These are phyloP conservation scores for Trichonephila inaurata DNA, from an alignment of 1,140 invertebrate species.

Conservation along the genomic window DNA sequence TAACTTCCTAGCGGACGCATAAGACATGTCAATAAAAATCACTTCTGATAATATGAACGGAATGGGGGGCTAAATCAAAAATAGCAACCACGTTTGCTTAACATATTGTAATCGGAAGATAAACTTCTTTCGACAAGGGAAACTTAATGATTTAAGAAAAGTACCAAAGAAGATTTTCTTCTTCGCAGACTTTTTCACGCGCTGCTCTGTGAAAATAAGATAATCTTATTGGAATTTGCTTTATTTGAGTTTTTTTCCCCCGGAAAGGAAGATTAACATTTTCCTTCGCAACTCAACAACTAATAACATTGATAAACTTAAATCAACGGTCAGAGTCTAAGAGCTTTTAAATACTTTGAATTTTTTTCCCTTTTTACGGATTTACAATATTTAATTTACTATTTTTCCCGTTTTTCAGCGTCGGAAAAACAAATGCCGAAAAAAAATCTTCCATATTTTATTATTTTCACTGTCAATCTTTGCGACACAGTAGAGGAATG, in stretches of 20 bases:
- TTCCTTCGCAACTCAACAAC: not conserved
- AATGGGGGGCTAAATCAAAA: not conserved
- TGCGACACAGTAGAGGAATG: not conserved
- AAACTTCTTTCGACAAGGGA: not conserved
- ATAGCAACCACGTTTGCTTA: not conserved
- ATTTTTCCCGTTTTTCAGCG: not conserved
- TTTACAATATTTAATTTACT: not conserved
- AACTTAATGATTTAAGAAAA: not conserved
- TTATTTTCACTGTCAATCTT: not conserved
- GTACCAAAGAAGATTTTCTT: not conserved
- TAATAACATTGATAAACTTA: slow-evolving; percentile 12
- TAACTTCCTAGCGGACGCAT: not conserved
- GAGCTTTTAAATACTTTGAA: slow-evolving; percentile 23
- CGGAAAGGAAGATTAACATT: slow-evolving; percentile 6
- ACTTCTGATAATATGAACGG: too few species aligned
- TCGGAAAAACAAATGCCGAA: not conserved
- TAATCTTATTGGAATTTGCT: slow-evolving; percentile 49
- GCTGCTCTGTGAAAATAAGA: slow-evolving; percentile 20
- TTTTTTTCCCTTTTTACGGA: not conserved
- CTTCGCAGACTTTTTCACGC: not conserved
- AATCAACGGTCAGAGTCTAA: not conserved
- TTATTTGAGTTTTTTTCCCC: not conserved
- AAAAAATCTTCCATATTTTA: not conserved
- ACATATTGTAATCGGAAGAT: not conserved
- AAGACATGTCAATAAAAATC: not conserved